A percentile compares a stretch with the other conserved stretches of the same genome.
phyloP scores from a whole-genome alignment of 1,140 invertebrate species.

The Drosophila murphyi region DNA sequence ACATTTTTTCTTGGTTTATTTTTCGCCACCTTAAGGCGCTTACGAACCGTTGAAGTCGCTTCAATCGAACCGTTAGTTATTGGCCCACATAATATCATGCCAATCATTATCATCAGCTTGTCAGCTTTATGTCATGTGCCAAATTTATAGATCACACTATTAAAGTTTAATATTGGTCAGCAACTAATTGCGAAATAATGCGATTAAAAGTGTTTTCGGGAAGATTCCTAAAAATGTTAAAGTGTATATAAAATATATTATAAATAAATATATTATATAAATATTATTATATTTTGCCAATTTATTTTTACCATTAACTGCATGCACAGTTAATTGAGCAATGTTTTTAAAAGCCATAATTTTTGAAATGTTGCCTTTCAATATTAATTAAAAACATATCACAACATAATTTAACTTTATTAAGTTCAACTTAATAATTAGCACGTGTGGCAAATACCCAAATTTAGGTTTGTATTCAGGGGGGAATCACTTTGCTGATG shows the following conservation, averaged over 20 bases:
- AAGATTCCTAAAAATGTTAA: background rate
- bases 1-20: background rate
- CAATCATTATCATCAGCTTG: conserved; percentile 23
- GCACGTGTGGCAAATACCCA: background rate
- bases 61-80: conserved; percentile 29
- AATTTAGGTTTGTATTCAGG: background rate
- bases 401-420: background rate
- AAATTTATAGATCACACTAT: background rate
- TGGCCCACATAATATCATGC: conserved; percentile 31
- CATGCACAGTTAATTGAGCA: too few relatives aligned
- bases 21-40: conserved; percentile 27
- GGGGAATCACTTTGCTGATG: background rate
- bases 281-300: too few relatives aligned
- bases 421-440: background rate
- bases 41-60: conserved; percentile 28
- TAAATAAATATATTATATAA: too few relatives aligned
- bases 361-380: background rate
- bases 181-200: conserved; percentile 5
- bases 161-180: conserved; percentile 1
- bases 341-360: too few relatives aligned
- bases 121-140: background rate
- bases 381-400: background rate
- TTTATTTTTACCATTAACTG: too few relatives aligned
- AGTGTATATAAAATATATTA: too few relatives aligned
- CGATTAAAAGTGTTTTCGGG: background rate